Percentiles rank a stretch among this genome's conserved stretches.
Conservation (phyloP, 2,888 invertebrate genomes). For the Xylocampa areola region DNA sequence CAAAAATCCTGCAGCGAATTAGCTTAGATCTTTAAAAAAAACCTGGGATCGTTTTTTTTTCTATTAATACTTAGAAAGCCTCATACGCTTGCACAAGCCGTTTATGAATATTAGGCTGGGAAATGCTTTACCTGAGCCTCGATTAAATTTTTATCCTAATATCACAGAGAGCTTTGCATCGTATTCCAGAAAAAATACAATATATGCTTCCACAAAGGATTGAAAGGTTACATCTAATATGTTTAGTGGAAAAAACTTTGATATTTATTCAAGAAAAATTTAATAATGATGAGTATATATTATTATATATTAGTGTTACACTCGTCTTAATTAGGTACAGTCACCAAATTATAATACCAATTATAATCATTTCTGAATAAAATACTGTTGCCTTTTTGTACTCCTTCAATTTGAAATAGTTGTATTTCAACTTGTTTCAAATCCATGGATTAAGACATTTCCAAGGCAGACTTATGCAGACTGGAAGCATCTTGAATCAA, state of each 20-base stretch:
- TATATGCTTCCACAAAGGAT: slow-evolving; percentile 30
- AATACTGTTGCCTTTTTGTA: no score
- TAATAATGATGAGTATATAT: neutral
- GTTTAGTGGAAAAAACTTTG: slow-evolving; percentile 18
- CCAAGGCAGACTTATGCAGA: no score
- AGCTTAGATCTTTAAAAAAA: neutral
- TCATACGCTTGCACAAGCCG: slow-evolving; percentile 2
- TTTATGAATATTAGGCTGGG: slow-evolving; percentile 17
- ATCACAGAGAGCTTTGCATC: slow-evolving; percentile 30
- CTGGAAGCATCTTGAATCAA: no score
- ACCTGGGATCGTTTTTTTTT: neutral
- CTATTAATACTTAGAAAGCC: neutral
- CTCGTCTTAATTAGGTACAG: no score
- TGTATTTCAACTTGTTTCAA: no score
- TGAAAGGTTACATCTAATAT: slow-evolving; percentile 18
- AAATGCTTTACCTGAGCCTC: slow-evolving; percentile 1
- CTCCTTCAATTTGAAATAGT: no score
- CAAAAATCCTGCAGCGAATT: neutral
- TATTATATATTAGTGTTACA: no score
- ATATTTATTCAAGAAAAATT: slow-evolving; percentile 23
- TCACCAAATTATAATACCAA: no score
- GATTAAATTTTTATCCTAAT: slow-evolving; percentile 29
- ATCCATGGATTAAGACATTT: no score
- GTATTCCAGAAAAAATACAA: slow-evolving; percentile 12
- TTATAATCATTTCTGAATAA: no score